A percentile compares a stretch with the other conserved stretches of the same genome.
phyloP scores from a whole-genome alignment of 2,113 vertebrate species.

The Bufo bufo region DNA sequence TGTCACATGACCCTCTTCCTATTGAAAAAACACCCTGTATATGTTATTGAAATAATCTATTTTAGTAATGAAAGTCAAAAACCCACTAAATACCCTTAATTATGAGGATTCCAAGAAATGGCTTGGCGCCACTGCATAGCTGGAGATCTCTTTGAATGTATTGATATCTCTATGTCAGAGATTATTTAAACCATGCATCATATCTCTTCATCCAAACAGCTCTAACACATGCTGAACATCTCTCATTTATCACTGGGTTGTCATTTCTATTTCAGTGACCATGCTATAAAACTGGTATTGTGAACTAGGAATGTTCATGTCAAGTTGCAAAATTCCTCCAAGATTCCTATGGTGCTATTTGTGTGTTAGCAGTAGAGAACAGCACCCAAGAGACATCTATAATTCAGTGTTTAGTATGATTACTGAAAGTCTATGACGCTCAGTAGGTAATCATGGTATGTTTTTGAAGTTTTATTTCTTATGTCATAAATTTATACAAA shows the following conservation, averaged over 20 bases:
- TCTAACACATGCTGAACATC: background rate
- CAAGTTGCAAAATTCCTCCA: background rate
- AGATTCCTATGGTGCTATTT: background rate
- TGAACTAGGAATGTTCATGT: slow-evolving; percentile 3
- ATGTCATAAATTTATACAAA: background rate
- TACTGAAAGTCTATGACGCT: slow-evolving; percentile 7
- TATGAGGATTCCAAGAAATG: background rate
- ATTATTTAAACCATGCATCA: background rate
- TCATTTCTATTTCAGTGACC: slow-evolving; percentile 1
- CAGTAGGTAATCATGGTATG: background rate
- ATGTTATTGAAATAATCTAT: too few species aligned
- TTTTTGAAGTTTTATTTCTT: slow-evolving; percentile 20
- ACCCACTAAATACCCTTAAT: background rate
- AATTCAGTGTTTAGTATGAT: slow-evolving; percentile 1
- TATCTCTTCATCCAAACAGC: slow-evolving; percentile 11
- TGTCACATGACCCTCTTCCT: too few species aligned
- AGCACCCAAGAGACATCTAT: background rate
- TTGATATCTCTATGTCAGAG: background rate
- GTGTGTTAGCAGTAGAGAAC: background rate
- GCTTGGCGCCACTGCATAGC: background rate
- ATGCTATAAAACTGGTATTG: background rate
- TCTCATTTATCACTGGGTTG: background rate
- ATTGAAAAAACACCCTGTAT: too few species aligned
- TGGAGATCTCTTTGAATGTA: slow-evolving; percentile 5
- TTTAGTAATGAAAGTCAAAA: too few species aligned